A percentile compares a stretch with the other conserved stretches of the same genome.
phyloP scores from a whole-genome alignment of 2,888 invertebrate genomes.

The Tromatobia lineatoria region DNA sequence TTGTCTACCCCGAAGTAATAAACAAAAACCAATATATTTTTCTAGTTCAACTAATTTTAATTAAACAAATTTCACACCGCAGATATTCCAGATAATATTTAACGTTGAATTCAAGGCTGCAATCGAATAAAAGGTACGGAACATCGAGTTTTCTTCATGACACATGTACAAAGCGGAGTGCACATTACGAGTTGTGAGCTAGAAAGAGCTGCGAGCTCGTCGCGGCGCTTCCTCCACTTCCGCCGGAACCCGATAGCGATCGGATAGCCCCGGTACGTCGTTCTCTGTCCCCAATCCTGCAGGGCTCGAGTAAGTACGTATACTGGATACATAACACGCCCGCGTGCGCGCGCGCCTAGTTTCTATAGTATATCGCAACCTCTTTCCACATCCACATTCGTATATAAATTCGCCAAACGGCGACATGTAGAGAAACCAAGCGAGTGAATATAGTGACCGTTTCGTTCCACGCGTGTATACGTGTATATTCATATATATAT shows the following conservation, averaged over 20 bases:
- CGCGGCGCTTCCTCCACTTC: constrained; percentile 80
- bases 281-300: constrained; percentile 65
- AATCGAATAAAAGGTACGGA: background rate
- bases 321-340: background rate
- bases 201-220: constrained; percentile 57
- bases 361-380: constrained; percentile 19
- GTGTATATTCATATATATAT: constrained; percentile 8
- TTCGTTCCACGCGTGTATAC: constrained; percentile 49
- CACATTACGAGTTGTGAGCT: constrained; percentile 42
- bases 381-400: constrained; percentile 4
- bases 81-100: background rate
- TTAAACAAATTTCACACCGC: no score
- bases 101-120: background rate
- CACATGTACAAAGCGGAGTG: background rate
- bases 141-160: constrained; percentile 17
- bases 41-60: no score
- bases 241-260: constrained; percentile 84
- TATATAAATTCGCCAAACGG: constrained; percentile 34
- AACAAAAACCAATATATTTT: no score
- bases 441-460: constrained; percentile 53
- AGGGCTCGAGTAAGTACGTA: constrained; percentile 37
- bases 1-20: no score
- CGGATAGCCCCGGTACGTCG: constrained; percentile 76
- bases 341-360: constrained; percentile 1
- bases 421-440: constrained; percentile 42